These are phyloP conservation scores for Drosophila gunungcola DNA, from an alignment of 1,140 invertebrate species.

Conservation along the genomic window DNA sequence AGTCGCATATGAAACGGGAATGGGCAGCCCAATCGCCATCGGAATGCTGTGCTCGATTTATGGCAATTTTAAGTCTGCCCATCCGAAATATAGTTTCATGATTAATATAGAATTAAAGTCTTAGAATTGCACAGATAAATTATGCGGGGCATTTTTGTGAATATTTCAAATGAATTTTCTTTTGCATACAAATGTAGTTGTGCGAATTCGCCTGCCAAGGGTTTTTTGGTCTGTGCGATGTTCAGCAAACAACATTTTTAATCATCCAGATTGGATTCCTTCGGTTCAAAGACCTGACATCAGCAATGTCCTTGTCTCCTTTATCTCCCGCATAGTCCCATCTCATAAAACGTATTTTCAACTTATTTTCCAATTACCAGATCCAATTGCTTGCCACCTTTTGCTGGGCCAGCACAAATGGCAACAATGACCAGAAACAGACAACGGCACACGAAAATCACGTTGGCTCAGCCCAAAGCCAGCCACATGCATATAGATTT, in stretches of 20 bases:
- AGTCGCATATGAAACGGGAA: slow-evolving; percentile 3
- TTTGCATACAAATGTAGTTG: neutral
- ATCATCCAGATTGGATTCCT: slow-evolving; percentile 2
- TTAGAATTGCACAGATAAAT: slow-evolving; percentile 30
- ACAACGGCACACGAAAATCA: slow-evolving; percentile 3
- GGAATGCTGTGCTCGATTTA: slow-evolving; percentile 40
- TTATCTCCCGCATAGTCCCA: neutral
- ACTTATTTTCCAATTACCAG: slow-evolving; percentile 55
- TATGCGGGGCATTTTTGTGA: slow-evolving; percentile 25
- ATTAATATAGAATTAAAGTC: slow-evolving; percentile 48
- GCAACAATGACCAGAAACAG: slow-evolving; percentile 39
- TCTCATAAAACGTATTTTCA: slow-evolving; percentile 39
- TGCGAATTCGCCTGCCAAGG: neutral
- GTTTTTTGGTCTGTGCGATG: neutral
- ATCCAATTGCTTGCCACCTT: slow-evolving; percentile 37
- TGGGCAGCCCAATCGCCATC: slow-evolving; percentile 20
- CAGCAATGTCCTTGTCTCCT: slow-evolving; percentile 10
- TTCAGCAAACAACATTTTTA: slow-evolving; percentile 3
- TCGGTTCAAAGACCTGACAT: slow-evolving; percentile 41
- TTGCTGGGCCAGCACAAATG: slow-evolving; percentile 39
- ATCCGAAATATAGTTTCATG: slow-evolving; percentile 44
- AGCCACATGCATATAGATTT: slow-evolving; percentile 48
- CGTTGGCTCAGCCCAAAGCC: slow-evolving; percentile 1
- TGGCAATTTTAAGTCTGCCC: slow-evolving; percentile 25
- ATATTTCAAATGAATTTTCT: slow-evolving; percentile 14